Evolutionary conservation across 2,113 vertebrate species (phyloP), one percentile per base, ranked within the genome.

Genomic region (Sylvicapra grimmia): DNA sequence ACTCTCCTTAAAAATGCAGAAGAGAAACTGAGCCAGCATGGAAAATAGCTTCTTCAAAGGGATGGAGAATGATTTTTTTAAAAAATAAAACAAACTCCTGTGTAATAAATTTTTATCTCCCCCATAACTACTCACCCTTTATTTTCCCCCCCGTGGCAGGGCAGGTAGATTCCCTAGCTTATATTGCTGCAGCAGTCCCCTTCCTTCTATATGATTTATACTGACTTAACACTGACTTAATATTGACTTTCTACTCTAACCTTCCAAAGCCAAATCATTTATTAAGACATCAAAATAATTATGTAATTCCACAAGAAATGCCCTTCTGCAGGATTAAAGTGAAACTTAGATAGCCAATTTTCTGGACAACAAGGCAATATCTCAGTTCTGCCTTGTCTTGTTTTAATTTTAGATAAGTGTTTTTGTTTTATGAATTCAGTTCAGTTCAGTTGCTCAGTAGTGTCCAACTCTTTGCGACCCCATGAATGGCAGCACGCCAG

Each of bases 341-440:
- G 4, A 86, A 61, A 87, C 89, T 75, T 63, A 97, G 51, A 44
- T 27, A 96, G 87, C 6, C 72, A 96, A 68, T 98, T 98, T 96
- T 89, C 89, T 58, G 11, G 79, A 96, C 53, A 31, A 33, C 15
- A 87, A 90, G 59, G 53, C 7, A 4, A 11, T 29, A 59, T 33
- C 89, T 94, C 63, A 21, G 75, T 29, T 56, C 33, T 25, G 79
- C 21, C 65, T 56, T 93, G 61, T 75, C 93, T 33, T 19, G 44
- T n/a, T 54, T 65, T 88, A 90, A 15, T 90, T 95, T 96, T 63
- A 91, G 31, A 56, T 15, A 16, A 87, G 5, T 86, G 29, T 87
- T 98, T 97, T 93, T 93, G 95, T 93, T 94, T 93, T 97, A 33
- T 93, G 94, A 65, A 96, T 98, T 97, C n/a, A n/a, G n/a, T n/a